Conservation (phyloP, 2,113 vertebrate species). For the Felis chaus region DNA sequence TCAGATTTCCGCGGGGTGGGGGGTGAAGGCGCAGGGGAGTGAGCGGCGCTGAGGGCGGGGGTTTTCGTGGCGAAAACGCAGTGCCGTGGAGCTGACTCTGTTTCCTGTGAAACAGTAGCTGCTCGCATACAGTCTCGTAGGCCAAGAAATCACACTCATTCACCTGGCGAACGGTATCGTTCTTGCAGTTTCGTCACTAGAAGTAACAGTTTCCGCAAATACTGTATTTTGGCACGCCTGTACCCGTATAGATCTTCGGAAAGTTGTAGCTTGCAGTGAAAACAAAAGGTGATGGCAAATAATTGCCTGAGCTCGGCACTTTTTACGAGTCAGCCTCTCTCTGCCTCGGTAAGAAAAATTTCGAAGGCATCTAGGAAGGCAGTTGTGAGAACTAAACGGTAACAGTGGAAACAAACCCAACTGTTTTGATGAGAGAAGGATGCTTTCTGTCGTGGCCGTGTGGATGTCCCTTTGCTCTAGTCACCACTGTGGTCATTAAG, state of each 20-base stretch:
- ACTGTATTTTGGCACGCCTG: slow-evolving; percentile 25
- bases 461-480: background rate
- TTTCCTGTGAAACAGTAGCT: slow-evolving; percentile 22
- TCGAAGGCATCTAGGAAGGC: background rate
- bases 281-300: slow-evolving; percentile 44
- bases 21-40: background rate
- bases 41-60: accelerated
- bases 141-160: slow-evolving; percentile 51
- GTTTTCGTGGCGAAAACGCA: slow-evolving; percentile 30
- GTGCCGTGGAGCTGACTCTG: background rate
- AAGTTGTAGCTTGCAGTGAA: background rate
- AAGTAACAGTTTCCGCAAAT: slow-evolving; percentile 44
- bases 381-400: background rate
- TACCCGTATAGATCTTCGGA: slow-evolving; percentile 48
- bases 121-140: slow-evolving; percentile 34
- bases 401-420: background rate
- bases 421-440: background rate
- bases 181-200: slow-evolving; percentile 51
- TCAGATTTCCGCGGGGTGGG: slow-evolving; percentile 62
- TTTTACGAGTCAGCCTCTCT: background rate
- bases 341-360: background rate
- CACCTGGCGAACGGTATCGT: slow-evolving; percentile 66
- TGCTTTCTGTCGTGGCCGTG: background rate
- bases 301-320: background rate
- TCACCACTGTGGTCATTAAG: background rate